Evolutionary conservation across 2,113 vertebrate species (phyloP).

Genomic region (Fregetta grallaria): DNA sequence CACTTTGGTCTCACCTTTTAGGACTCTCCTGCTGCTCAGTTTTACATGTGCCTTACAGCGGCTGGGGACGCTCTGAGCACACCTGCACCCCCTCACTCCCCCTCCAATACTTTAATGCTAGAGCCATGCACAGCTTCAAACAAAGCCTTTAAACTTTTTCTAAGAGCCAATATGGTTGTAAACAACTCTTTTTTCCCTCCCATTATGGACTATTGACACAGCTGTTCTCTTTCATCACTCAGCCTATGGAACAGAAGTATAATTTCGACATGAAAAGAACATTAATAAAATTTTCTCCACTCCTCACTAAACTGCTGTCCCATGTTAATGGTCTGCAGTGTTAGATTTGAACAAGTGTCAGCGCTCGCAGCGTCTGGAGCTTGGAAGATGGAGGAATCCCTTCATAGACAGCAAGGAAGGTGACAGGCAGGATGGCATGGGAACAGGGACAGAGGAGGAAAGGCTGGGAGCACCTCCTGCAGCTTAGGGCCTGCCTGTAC

Average conservation of each 20-base stretch:
- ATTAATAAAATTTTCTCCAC: not conserved
- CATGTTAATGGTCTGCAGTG: not conserved
- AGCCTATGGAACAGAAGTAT: not conserved
- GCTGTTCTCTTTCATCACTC: slow-evolving; percentile 11
- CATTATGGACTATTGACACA: not conserved
- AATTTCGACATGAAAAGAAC: slow-evolving; percentile 32
- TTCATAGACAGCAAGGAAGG: not conserved
- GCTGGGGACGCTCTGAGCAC: not conserved
- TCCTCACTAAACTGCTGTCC: not conserved
- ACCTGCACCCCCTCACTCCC: not conserved
- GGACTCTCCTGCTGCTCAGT: not conserved
- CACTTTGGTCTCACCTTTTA: not conserved
- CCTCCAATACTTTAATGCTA: not conserved
- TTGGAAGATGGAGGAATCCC: not conserved
- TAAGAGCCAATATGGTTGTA: not conserved
- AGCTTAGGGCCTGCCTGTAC: not conserved
- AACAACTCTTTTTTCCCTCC: not conserved
- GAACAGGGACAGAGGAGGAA: not conserved
- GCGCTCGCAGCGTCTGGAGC: not conserved
- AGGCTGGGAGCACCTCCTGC: not conserved
- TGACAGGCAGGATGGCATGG: not conserved
- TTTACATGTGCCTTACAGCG: not conserved
- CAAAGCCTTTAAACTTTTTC: not conserved
- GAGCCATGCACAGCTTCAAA: not conserved
- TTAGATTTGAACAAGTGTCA: not conserved